Evolutionary conservation across 2,888 invertebrate genomes (phyloP).

Genomic region (Antheraea assamensis): DNA sequence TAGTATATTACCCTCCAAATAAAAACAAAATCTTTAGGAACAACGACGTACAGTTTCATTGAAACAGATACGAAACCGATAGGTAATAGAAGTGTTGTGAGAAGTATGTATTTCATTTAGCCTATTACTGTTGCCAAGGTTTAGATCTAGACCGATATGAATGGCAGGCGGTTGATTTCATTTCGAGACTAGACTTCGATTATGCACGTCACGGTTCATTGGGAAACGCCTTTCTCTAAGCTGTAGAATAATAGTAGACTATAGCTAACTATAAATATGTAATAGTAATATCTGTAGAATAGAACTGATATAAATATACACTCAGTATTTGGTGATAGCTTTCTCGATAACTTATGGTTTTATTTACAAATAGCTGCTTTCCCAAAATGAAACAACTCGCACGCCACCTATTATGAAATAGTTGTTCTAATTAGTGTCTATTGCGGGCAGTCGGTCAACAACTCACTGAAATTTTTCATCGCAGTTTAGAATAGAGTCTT

Average conservation of each 20-base stretch:
- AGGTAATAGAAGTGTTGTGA: background rate
- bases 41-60: background rate
- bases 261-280: background rate
- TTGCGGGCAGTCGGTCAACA: too few species aligned
- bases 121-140: background rate
- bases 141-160: background rate
- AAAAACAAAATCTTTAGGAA: background rate
- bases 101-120: background rate
- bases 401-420: too few species aligned
- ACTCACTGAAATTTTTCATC: too few species aligned
- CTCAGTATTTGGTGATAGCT: too few species aligned
- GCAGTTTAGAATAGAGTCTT: too few species aligned
- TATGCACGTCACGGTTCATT: background rate
- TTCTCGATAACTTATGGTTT: too few species aligned
- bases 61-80: background rate
- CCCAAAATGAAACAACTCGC: too few species aligned
- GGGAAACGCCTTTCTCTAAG: background rate
- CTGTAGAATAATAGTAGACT: background rate
- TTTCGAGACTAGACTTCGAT: slow-evolving; percentile 6
- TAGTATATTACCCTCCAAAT: background rate
- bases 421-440: too few species aligned
- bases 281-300: too few species aligned
- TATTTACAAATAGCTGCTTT: too few species aligned
- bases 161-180: background rate
- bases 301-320: too few species aligned